Evolutionary conservation across 1,140 invertebrate genomes (phyloP).

Genomic region (Micrasema minimum): DNA sequence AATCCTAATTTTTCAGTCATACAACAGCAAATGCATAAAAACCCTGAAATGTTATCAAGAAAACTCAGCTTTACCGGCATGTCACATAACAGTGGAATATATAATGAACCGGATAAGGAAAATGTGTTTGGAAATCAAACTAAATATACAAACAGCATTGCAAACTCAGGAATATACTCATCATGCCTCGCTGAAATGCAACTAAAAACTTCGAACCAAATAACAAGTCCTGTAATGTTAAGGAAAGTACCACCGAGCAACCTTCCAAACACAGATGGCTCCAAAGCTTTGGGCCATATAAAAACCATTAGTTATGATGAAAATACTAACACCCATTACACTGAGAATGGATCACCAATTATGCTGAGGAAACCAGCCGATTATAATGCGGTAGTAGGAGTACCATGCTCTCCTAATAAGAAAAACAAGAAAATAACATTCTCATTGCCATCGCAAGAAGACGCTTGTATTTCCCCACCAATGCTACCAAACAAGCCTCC

Average conservation of each 20-base stretch:
- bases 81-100: conserved; percentile 4
- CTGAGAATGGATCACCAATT: conserved; percentile 36
- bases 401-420: conserved; percentile 38
- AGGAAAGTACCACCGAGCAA: too few species aligned
- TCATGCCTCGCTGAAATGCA: conserved; percentile 40
- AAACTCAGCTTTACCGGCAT: too few species aligned
- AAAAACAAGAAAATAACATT: conserved; percentile 40
- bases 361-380: conserved; percentile 42
- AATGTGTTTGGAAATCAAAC: conserved; percentile 8
- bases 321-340: conserved; percentile 12
- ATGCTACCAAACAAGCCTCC: conserved; percentile 64
- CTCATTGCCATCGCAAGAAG: conserved; percentile 6
- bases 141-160: conserved; percentile 5
- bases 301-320: conserved; percentile 37
- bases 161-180: conserved; percentile 31
- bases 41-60: too few species aligned
- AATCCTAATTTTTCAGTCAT: too few species aligned
- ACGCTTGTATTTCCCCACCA: conserved; percentile 8
- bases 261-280: conserved; percentile 26
- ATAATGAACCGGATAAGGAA: conserved; percentile 10
- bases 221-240: conserved; percentile 37
- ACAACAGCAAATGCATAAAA: too few species aligned
- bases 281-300: not conserved
- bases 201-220: conserved; percentile 38
- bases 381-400: not conserved